A percentile compares a stretch with the other conserved stretches of the same genome.
Evolutionary conservation across 2,888 invertebrate genomes (phyloP).

Genomic region (Ormyrus thymus): DNA sequence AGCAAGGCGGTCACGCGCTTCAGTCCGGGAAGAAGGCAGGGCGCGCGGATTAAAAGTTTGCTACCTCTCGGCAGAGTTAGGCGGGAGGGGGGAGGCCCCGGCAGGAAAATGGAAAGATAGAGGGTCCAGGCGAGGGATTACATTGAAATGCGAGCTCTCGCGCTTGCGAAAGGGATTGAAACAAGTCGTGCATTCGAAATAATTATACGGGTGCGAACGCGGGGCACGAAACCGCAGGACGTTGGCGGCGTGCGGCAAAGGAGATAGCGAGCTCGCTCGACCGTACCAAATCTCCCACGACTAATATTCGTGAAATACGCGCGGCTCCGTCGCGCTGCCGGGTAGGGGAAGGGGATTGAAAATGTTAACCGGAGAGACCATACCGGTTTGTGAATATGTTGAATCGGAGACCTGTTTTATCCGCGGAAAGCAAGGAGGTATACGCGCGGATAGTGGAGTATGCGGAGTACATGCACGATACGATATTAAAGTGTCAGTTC

Average conservation of each 20-base stretch:
- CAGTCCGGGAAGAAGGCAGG: not conserved
- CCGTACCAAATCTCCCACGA: conserved; percentile 11
- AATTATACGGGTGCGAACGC: conserved; percentile 48
- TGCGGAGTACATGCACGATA: no score
- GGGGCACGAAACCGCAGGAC: conserved; percentile 2
- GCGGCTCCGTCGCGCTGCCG: not conserved
- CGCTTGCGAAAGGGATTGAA: conserved; percentile 42
- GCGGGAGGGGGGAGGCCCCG: conserved; percentile 1
- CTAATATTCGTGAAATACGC: conserved; percentile 25
- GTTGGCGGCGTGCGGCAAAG: conserved; percentile 3
- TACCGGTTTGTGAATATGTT: no score
- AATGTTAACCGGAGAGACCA: no score
- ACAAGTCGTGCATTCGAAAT: conserved; percentile 57
- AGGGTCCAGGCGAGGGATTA: conserved; percentile 39
- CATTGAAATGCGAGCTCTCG: conserved; percentile 55
- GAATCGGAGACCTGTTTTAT: no score
- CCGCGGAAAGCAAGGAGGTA: no score
- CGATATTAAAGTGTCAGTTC: no score
- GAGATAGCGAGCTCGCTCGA: conserved; percentile 2
- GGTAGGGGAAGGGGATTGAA: no score
- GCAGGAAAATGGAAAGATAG: not conserved
- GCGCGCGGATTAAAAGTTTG: conserved; percentile 56
- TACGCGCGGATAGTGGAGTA: no score
- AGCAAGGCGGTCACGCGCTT: not conserved
- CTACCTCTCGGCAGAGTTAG: not conserved